Percentiles rank a stretch among this genome's conserved stretches.
Conservation (phyloP, 2,888 invertebrate genomes). For the Watsonalla binaria region DNA sequence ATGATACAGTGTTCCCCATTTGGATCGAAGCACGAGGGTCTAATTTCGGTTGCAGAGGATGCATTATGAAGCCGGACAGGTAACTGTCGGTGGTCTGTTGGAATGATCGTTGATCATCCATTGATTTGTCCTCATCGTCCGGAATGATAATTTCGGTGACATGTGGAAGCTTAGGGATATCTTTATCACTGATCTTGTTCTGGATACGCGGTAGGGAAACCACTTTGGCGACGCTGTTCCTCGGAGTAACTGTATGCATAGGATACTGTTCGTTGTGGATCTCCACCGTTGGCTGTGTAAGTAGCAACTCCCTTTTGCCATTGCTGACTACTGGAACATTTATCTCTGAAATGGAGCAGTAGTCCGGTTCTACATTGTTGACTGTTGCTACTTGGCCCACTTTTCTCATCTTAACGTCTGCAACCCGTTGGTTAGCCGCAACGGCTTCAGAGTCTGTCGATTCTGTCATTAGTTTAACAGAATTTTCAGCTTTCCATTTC, state of each 20-base stretch:
- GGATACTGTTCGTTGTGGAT: slow-evolving; percentile 74
- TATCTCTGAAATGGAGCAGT: slow-evolving; percentile 87
- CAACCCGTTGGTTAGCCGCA: slow-evolving; percentile 79
- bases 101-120: slow-evolving; percentile 54
- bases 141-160: slow-evolving; percentile 86
- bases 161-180: slow-evolving; percentile 86
- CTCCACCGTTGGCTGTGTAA: slow-evolving; percentile 74
- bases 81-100: slow-evolving; percentile 59
- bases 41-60: slow-evolving; percentile 66
- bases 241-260: slow-evolving; percentile 53
- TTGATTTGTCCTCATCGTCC: slow-evolving; percentile 78
- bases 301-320: slow-evolving; percentile 73
- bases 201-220: slow-evolving; percentile 67
- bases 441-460: slow-evolving; percentile 77
- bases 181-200: slow-evolving; percentile 73
- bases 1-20: slow-evolving; percentile 81
- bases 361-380: slow-evolving; percentile 81
- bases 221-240: slow-evolving; percentile 69
- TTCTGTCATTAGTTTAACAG: slow-evolving; percentile 61
- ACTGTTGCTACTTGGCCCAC: slow-evolving; percentile 73
- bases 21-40: slow-evolving; percentile 77
- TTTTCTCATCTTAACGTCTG: slow-evolving; percentile 76
- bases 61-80: slow-evolving; percentile 60
- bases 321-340: slow-evolving; percentile 81
- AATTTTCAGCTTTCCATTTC: slow-evolving; percentile 80